A percentile compares a stretch with the other conserved stretches of the same genome.
phyloP scores from a whole-genome alignment of 2,113 vertebrate species.

The Garra rufa region DNA sequence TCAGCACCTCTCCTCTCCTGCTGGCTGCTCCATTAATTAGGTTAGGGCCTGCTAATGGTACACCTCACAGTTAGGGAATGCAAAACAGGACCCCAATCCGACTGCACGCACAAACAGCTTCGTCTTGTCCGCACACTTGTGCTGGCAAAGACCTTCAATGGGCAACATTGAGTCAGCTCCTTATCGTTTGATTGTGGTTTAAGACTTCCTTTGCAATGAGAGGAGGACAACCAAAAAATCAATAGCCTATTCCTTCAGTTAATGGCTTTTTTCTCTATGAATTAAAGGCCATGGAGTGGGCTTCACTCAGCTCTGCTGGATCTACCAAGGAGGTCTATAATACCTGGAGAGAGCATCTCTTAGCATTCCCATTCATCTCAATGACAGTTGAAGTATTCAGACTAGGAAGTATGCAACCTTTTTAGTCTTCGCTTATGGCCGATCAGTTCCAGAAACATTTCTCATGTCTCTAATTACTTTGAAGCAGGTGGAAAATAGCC shows the following conservation, averaged over 20 bases:
- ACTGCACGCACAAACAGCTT: conserved; percentile 21
- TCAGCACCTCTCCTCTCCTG: conserved; percentile 62
- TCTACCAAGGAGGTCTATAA: not conserved
- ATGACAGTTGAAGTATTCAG: not conserved
- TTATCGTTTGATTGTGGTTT: conserved; percentile 49
- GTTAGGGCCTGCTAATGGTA: conserved; percentile 64
- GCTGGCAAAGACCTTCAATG: conserved; percentile 33
- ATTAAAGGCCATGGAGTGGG: conserved; percentile 48
- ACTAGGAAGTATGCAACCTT: not conserved
- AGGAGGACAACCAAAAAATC: conserved; percentile 59
- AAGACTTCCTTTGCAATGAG: conserved; percentile 51
- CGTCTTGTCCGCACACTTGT: conserved; percentile 23
- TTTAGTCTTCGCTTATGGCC: not conserved
- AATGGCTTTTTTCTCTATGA: conserved; percentile 64
- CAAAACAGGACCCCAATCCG: conserved; percentile 58
- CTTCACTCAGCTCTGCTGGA: conserved; percentile 6
- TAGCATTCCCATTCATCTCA: not conserved
- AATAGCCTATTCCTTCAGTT: conserved; percentile 61
- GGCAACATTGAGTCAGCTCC: conserved; percentile 38
- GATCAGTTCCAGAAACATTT: not conserved
- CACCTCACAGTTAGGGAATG: conserved; percentile 61
- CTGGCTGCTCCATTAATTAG: conserved; percentile 70
- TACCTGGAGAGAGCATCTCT: not conserved
- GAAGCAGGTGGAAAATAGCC: not conserved
- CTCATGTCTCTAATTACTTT: not conserved